A percentile compares a stretch with the other conserved stretches of the same genome.
Conservation (phyloP, 2,888 invertebrate genomes). For the Perizoma flavofasciatum region DNA sequence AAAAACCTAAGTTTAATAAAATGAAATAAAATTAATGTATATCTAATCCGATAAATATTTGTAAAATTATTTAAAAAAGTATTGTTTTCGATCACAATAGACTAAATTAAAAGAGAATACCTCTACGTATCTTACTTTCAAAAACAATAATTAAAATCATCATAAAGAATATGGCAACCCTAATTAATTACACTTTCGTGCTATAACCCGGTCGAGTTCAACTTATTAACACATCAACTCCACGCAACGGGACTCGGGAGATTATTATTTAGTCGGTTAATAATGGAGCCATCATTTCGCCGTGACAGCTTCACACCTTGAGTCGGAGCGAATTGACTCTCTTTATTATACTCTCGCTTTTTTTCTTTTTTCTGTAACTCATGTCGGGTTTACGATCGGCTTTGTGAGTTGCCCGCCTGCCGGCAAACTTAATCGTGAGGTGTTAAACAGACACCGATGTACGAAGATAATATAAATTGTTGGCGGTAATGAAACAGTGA, state of each 20-base stretch:
- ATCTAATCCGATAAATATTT: no score
- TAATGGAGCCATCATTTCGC: conserved; percentile 81
- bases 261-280: conserved; percentile 78
- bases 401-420: conserved; percentile 58
- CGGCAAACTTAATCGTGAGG: conserved; percentile 60
- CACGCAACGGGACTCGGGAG: conserved; percentile 60
- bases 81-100: no score
- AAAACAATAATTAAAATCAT: conserved; percentile 27
- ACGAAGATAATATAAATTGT: conserved; percentile 65
- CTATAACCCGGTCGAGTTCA: conserved; percentile 51
- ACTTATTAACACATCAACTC: conserved; percentile 67
- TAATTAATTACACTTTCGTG: conserved; percentile 51
- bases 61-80: no score
- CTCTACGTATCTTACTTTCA: no score
- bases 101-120: no score
- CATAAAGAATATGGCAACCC: conserved; percentile 45
- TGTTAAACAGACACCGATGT: conserved; percentile 69
- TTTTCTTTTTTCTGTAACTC: conserved; percentile 58
- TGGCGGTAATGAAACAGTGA: conserved; percentile 65
- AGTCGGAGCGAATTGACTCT: conserved; percentile 74
- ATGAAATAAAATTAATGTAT: no score
- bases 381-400: conserved; percentile 69
- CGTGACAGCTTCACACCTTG: conserved; percentile 83
- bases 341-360: conserved; percentile 65
- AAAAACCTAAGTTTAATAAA: no score